Evolutionary conservation across 2,797 vertebrate genomes (phyloP).

Genomic region (Smutsia temminckii): DNA sequence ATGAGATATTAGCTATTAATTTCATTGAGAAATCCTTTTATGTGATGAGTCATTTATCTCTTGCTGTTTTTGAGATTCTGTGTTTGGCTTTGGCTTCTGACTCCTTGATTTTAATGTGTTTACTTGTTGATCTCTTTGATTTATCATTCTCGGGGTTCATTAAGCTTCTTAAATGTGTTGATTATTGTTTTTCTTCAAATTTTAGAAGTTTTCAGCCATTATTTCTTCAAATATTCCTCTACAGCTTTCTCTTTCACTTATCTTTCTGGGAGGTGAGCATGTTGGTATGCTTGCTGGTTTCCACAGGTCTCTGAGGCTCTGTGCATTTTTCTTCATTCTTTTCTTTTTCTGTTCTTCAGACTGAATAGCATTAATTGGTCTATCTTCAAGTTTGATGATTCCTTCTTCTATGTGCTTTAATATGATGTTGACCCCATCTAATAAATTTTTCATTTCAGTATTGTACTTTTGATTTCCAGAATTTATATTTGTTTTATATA

Average conservation of each 20-base stretch:
- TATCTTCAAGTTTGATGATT: not conserved
- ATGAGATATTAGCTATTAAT: not conserved
- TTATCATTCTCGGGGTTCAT: not conserved
- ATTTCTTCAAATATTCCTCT: conserved; percentile 24
- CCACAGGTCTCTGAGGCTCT: not conserved
- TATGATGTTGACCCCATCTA: not conserved
- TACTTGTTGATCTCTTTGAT: not conserved
- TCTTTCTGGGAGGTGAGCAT: not conserved
- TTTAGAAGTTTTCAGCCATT: not conserved
- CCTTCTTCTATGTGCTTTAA: not conserved
- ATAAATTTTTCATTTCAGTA: not conserved
- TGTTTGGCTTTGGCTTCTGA: conserved; percentile 32
- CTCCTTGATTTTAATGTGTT: not conserved
- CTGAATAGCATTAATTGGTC: not conserved
- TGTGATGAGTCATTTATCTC: not conserved
- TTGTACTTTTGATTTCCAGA: not conserved
- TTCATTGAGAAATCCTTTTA: conserved; percentile 37
- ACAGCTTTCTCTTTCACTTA: not conserved
- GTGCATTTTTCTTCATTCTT: conserved; percentile 23
- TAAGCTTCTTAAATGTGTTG: not conserved
- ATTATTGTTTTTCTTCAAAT: conserved; percentile 20
- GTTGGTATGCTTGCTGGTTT: not conserved
- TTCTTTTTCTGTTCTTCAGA: conserved; percentile 29
- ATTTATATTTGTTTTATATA: conserved; percentile 32
- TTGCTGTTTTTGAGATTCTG: not conserved